Base-by-base conservation (phyloP, 2,113 vertebrate species). In the Hypocryptadius cinnamomeus region DNA sequence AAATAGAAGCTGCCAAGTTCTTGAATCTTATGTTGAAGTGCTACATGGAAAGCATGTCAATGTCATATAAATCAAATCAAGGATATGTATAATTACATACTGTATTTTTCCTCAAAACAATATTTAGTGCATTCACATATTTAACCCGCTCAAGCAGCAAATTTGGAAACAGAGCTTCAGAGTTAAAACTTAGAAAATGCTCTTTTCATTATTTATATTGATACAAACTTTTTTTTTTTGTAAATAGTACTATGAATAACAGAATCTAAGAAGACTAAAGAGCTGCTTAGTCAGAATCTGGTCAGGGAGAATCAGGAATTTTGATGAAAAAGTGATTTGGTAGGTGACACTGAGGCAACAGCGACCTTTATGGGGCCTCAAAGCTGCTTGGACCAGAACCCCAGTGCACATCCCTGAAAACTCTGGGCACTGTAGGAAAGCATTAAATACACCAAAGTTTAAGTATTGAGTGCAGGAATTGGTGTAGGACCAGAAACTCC, bases 181-280 rank as follows among this genome's bases (percentile, higher is more conserved):
- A 42, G 6, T 13, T n/a, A 4, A 22, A 35, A 59, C 3, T 48
- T 48, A 14, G 4, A 37, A 61, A 47, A 5, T 1, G 2, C 8
- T 66, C 5, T 70, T 45, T 66, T 37, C 2, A 1, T 65, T 35
- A 48, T 12, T 22, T 57, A 57, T 22, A 56, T n/a, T n/a, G 54
- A 57, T 15, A 35, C 11, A 13, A 31, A 11, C 2, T 18, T 44
- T 1, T 15, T 53, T 15, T 53, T 27, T 66, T 56, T 8, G 6
- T 9, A 14, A 27, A 8, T 0, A 0, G 19, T 24, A 33, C 10
- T 6, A 17, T 2, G 1, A 37, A 9, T 7, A 79, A 47, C 8
- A 51, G 53, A 65, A 71, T 35, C 13, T 39, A 87, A 68, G 8
- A 33, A 74, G 14, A 31, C 7, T 60, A 6, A 39, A 63, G 5